phyloP scores from a whole-genome alignment of 1,140 invertebrate species.

The Agraylea sexmaculata region DNA sequence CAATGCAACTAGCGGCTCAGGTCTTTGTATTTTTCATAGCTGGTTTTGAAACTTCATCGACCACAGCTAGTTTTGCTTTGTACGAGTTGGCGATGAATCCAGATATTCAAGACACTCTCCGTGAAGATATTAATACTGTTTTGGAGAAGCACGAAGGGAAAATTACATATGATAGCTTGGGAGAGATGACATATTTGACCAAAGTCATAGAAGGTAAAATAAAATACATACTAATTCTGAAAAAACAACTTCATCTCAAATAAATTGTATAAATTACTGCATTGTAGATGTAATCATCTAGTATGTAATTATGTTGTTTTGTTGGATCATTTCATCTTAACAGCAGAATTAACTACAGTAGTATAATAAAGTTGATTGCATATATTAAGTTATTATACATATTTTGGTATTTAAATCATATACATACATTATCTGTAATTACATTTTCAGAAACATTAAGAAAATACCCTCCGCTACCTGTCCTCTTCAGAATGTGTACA shows the following conservation, averaged over 20 bases:
- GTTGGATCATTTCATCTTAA: too few relatives aligned
- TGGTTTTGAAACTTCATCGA: slow-evolving; percentile 50
- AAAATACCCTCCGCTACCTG: slow-evolving; percentile 24
- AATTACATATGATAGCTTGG: slow-evolving; percentile 38
- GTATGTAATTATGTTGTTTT: too few relatives aligned
- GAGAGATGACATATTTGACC: slow-evolving; percentile 30
- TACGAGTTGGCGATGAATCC: slow-evolving; percentile 43
- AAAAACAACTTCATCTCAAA: too few relatives aligned
- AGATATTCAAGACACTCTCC: slow-evolving; percentile 40
- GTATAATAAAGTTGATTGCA: too few relatives aligned
- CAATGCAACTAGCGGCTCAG: slow-evolving; percentile 31
- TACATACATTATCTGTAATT: too few relatives aligned
- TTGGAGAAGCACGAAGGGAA: slow-evolving; percentile 29
- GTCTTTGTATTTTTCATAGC: slow-evolving; percentile 41
- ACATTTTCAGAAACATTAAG: slow-evolving; percentile 28
- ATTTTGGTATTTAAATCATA: too few relatives aligned
- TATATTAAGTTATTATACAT: too few relatives aligned
- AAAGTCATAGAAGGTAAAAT: slow-evolving; percentile 31
- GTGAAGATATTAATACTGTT: slow-evolving; percentile 40
- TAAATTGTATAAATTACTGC: too few relatives aligned
- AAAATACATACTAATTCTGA: too few relatives aligned
- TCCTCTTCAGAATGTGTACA: slow-evolving; percentile 22
- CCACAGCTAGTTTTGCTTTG: slow-evolving; percentile 37
- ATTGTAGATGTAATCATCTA: too few relatives aligned
- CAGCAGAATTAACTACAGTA: too few relatives aligned